Conservation (phyloP, 2,888 invertebrate genomes). For the Aspidiotus destructor region DNA sequence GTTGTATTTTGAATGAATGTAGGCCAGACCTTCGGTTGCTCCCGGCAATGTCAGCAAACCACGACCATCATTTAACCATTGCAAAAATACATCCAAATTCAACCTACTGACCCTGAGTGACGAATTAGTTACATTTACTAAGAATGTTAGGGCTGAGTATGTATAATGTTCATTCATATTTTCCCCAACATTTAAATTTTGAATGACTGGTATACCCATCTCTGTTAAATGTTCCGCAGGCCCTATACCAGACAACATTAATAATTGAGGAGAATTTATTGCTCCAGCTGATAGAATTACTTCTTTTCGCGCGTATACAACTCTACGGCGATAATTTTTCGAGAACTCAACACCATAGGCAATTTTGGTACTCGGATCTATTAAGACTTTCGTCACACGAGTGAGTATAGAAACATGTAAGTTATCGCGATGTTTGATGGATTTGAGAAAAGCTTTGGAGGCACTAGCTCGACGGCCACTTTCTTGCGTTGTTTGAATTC, state of each 20-base stretch:
- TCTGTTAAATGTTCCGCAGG: constrained; percentile 51
- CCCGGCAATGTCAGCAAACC: constrained; percentile 47
- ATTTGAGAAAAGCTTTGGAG: constrained; percentile 52
- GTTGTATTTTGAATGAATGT: constrained; percentile 51
- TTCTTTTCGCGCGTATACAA: constrained; percentile 47
- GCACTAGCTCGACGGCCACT: constrained; percentile 41
- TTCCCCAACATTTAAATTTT: constrained; percentile 56
- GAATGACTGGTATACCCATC: constrained; percentile 51
- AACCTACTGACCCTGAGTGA: constrained; percentile 34
- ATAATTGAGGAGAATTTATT: constrained; percentile 67
- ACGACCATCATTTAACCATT: constrained; percentile 36
- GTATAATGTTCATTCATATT: constrained; percentile 59
- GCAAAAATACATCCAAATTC: constrained; percentile 32
- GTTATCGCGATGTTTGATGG: constrained; percentile 40
- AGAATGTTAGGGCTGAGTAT: constrained; percentile 50
- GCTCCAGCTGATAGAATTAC: constrained; percentile 62
- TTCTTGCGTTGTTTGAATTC: constrained; percentile 33
- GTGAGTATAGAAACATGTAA: constrained; percentile 40
- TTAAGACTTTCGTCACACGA: constrained; percentile 39
- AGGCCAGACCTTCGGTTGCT: constrained; percentile 52
- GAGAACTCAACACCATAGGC: constrained; percentile 46
- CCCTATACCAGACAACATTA: constrained; percentile 56
- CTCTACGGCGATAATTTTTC: constrained; percentile 39
- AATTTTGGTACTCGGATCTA: constrained; percentile 42
- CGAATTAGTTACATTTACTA: constrained; percentile 43